A percentile compares a stretch with the other conserved stretches of the same genome.
These are phyloP conservation scores for Diadema setosum DNA, from an alignment of 35 echinoderm and acorn worm genomes.

Conservation along the genomic window DNA sequence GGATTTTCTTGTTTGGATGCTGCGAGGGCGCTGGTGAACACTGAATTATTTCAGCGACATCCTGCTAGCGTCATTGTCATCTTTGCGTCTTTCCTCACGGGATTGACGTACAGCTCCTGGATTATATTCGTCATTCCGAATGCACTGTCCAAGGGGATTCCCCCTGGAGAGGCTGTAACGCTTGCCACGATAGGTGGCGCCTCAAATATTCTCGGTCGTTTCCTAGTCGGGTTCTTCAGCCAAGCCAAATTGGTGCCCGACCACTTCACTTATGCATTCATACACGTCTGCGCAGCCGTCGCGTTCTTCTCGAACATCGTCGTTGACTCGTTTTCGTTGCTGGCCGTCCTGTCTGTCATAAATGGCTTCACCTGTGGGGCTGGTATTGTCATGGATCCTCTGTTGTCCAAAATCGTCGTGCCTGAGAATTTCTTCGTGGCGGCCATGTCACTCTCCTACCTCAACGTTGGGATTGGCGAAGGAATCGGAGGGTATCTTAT, in stretches of 20 bases:
- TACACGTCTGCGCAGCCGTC: background rate
- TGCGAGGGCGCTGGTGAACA: no score
- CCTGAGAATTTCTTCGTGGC: no score
- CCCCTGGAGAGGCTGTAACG: background rate
- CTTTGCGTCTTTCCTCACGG: background rate
- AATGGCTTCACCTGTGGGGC: background rate
- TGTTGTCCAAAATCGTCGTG: background rate
- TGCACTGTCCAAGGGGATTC: background rate
- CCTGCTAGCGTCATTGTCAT: background rate
- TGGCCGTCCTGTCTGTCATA: background rate
- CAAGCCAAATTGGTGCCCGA: background rate
- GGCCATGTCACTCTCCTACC: no score
- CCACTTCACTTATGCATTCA: background rate
- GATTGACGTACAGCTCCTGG: background rate
- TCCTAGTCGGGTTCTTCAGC: background rate
- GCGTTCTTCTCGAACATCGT: background rate
- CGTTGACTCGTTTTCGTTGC: background rate
- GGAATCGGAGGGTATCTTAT: no score
- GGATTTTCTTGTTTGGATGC: no score
- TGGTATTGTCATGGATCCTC: background rate
- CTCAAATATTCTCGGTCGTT: background rate
- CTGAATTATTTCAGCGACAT: no score
- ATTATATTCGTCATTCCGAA: background rate
- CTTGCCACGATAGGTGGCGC: background rate
- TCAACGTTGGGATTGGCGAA: no score